Evolutionary conservation across 2,888 invertebrate species (phyloP).

Genomic region (Escarpia spicata): DNA sequence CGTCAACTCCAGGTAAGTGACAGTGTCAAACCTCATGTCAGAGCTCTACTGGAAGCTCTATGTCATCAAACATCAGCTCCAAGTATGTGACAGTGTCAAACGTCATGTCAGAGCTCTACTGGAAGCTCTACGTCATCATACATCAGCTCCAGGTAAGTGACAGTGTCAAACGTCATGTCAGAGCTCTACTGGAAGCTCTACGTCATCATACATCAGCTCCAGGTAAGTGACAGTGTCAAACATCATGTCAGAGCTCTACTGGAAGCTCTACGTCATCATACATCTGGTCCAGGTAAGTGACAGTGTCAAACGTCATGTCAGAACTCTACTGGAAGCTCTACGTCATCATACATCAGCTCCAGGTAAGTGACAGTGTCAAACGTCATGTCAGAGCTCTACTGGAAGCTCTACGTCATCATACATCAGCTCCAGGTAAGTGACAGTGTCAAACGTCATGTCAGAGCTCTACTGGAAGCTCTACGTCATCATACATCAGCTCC

Average conservation of each 20-base stretch:
- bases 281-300: too few species aligned
- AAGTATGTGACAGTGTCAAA: constrained; percentile 53
- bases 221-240: constrained; percentile 46
- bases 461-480: constrained; percentile 58
- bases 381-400: too few species aligned
- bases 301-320: too few species aligned
- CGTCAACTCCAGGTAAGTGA: constrained; percentile 59
- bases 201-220: constrained; percentile 61
- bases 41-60: constrained; percentile 58
- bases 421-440: too few species aligned
- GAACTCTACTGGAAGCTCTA: too few species aligned
- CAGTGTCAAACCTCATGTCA: constrained; percentile 50
- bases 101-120: constrained; percentile 60
- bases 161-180: constrained; percentile 54
- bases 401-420: too few species aligned
- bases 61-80: constrained; percentile 61
- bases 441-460: constrained; percentile 50
- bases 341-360: too few species aligned
- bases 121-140: constrained; percentile 57
- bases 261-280: too few species aligned
- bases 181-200: constrained; percentile 58
- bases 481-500: constrained; percentile 60
- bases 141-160: constrained; percentile 60
- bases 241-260: too few species aligned
- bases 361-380: too few species aligned